Percentiles rank a stretch among this genome's conserved stretches.
phyloP scores from a whole-genome alignment of 2,797 vertebrate species.

The Halcyon badia region DNA sequence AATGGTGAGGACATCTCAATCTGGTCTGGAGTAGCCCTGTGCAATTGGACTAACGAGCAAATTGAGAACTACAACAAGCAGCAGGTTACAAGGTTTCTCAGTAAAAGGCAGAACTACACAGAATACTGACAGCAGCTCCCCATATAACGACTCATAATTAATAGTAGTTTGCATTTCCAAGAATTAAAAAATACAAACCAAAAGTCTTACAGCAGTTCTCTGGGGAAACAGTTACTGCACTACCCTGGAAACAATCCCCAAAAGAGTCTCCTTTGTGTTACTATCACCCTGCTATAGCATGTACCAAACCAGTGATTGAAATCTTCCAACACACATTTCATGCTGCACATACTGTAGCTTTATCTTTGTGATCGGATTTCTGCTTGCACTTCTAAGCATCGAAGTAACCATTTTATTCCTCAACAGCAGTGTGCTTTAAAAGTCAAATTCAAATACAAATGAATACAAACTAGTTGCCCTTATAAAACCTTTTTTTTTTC shows the following conservation, averaged over 20 bases:
- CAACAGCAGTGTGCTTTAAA: constrained; percentile 13
- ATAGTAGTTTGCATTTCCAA: neutral
- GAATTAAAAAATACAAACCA: neutral
- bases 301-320: neutral
- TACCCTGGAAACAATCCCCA: neutral
- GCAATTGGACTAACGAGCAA: neutral
- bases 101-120: neutral
- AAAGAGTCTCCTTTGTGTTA: neutral
- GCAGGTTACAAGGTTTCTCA: neutral
- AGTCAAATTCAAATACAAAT: neutral
- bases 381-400: neutral
- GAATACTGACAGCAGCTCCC: neutral
- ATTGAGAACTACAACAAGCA: neutral
- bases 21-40: neutral
- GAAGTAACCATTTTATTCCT: neutral
- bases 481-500: neutral
- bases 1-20: neutral
- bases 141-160: neutral
- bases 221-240: neutral
- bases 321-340: neutral
- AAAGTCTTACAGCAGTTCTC: neutral
- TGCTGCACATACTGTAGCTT: neutral
- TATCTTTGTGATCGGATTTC: neutral
- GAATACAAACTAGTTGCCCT: neutral
- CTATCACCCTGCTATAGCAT: neutral